Evolutionary conservation across 2,888 invertebrate genomes (phyloP), one percentile per base, ranked within the genome.

Genomic region (Antitype chi): DNA sequence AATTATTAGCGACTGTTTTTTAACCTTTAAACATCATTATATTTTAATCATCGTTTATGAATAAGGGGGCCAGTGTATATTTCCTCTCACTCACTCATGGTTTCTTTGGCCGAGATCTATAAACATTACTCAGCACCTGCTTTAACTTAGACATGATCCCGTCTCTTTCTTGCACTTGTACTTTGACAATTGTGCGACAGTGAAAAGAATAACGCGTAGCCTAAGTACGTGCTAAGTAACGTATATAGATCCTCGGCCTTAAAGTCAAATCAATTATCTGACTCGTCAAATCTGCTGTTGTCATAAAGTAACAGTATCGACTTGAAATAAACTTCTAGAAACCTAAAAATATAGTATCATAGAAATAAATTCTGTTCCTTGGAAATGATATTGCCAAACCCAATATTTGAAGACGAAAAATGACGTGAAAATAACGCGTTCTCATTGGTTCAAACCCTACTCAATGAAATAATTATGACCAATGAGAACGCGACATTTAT

Each of bases 401-500:
- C 13, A 25, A 17, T 25, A 72, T 5, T 23, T 8, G 23, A 28
- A 1, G 13, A 52, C 15, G 2, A 28, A 49, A 71, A 59, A 47
- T 49, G 8, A 11, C 17, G 17, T 25, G 5, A 52, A 9, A 20
- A 28, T 23, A 60, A 62, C 4, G 74, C 43, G n/a, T 47, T 70
- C 38, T 63, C 38, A 77, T 76, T 60, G 67, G 32, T 23, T 11
- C 5, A 55, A 57, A 66, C n/a, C 15, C n/a, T 3, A 53, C 13
- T 13, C 6, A 11, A 32, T 28, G 2, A 43, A n/a, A 43, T 38
- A 55, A n/a, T n/a, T n/a, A 7, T 38, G 8, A 47, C 47, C 60
- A 76, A 68, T 67, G 43, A 67, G 17, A 62, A 49, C 59, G 20
- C 20, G 15, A 43, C 8, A 72, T n/a, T 66, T 13, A 38, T 47